These are phyloP conservation scores for Pyrrhia umbra DNA, from an alignment of 2,888 invertebrate genomes.

Conservation along the genomic window DNA sequence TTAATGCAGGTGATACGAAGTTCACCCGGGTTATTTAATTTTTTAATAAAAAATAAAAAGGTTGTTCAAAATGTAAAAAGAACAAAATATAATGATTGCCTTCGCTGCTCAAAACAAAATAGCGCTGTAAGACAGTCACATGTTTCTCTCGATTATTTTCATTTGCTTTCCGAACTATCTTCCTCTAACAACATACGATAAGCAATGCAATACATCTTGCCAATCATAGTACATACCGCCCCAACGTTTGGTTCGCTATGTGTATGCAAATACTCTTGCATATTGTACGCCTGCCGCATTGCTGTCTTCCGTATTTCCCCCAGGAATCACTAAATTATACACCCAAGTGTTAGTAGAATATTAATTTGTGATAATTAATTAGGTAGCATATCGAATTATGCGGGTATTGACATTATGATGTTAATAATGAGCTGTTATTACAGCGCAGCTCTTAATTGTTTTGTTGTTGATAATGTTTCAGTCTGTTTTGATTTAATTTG, in stretches of 20 bases:
- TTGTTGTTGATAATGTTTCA: background rate
- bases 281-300: conserved; percentile 76
- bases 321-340: conserved; percentile 50
- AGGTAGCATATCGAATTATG: conserved; percentile 27
- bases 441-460: background rate
- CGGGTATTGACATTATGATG: conserved; percentile 22
- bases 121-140: no score
- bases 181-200: background rate
- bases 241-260: conserved; percentile 62
- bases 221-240: conserved; percentile 73
- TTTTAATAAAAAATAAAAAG: no score
- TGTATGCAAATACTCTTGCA: conserved; percentile 78
- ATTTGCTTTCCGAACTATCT: background rate
- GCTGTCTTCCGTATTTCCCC: conserved; percentile 68
- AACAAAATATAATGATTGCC: no score
- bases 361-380: conserved; percentile 55
- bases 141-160: no score
- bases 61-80: no score
- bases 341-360: conserved; percentile 46
- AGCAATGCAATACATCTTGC: conserved; percentile 24
- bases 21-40: no score
- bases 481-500: background rate
- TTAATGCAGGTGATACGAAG: no score
- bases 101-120: no score
- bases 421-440: conserved; percentile 15